These are phyloP conservation scores for Alethe diademata DNA, from an alignment of 2,113 vertebrate species.

Conservation along the genomic window DNA sequence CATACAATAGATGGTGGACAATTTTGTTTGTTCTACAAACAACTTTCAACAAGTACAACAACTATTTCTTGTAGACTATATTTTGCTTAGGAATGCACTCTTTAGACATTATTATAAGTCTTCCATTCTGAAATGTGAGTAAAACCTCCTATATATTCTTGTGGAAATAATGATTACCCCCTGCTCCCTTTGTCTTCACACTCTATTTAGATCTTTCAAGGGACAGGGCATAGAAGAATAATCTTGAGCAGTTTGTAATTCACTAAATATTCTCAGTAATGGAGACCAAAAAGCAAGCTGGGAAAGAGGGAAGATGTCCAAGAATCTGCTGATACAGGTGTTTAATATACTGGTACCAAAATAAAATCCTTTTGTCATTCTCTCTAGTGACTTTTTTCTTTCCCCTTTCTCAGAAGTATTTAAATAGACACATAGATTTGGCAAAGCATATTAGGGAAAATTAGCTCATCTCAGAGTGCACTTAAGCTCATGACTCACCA, in stretches of 20 bases:
- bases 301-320: not conserved
- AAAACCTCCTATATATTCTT: not conserved
- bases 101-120: not conserved
- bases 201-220: not conserved
- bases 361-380: slow-evolving; percentile 30
- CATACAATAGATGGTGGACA: not conserved
- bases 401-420: not conserved
- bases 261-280: slow-evolving; percentile 37
- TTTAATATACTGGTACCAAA: slow-evolving; percentile 3
- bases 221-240: not conserved
- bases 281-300: slow-evolving; percentile 8
- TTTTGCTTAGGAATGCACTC: slow-evolving; percentile 33
- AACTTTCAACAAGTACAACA: slow-evolving; percentile 27
- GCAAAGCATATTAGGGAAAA: slow-evolving; percentile 22
- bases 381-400: not conserved
- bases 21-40: slow-evolving; percentile 4
- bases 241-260: slow-evolving; percentile 33
- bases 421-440: slow-evolving; percentile 14
- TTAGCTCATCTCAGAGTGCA: slow-evolving; percentile 18
- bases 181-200: not conserved
- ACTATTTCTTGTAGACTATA: not conserved
- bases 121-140: not conserved
- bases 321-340: not conserved
- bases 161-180: not conserved
- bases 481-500: slow-evolving; percentile 22